A percentile compares a stretch with the other conserved stretches of the same genome.
phyloP scores from a whole-genome alignment of 2,113 vertebrate species.

The Gambusia holbrooki region DNA sequence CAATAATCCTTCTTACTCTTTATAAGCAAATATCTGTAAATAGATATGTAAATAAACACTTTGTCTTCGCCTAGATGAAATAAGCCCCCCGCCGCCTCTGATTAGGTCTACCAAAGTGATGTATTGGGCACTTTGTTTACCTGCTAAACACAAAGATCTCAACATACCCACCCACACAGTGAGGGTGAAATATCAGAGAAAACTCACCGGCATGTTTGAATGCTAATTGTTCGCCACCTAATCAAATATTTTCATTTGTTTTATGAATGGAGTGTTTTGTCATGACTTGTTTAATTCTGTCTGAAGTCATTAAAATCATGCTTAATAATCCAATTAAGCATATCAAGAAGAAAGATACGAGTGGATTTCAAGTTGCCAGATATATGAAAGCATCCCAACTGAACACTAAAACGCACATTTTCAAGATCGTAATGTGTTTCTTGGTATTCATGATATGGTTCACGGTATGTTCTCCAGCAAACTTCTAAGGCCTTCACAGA shows the following conservation, averaged over 20 bases:
- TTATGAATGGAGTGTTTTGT: conserved; percentile 16
- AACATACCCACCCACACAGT: conserved; percentile 63
- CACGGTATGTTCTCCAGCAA: too few relatives aligned
- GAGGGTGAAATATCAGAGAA: conserved; percentile 53
- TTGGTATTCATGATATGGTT: too few relatives aligned
- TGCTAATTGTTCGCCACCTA: not conserved
- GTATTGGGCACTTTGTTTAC: conserved; percentile 78
- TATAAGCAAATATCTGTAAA: conserved; percentile 75
- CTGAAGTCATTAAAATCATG: conserved; percentile 35
- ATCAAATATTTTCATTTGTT: conserved; percentile 17
- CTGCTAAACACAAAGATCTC: conserved; percentile 71
- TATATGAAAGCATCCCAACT: not conserved
- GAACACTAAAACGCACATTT: not conserved
- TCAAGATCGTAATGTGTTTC: not conserved
- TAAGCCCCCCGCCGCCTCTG: conserved; percentile 70
- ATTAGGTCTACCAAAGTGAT: conserved; percentile 77
- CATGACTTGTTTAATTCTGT: conserved; percentile 37
- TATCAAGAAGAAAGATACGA: conserved; percentile 25
- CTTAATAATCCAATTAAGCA: conserved; percentile 30
- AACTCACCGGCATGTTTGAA: conserved; percentile 20
- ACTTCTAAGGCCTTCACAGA: too few relatives aligned
- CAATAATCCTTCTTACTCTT: conserved; percentile 72
- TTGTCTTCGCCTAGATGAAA: conserved; percentile 69
- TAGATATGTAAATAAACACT: conserved; percentile 76
- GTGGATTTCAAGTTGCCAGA: conserved; percentile 2